Conservation (phyloP, 2,113 vertebrate species). For the Serilophus lunatus region DNA sequence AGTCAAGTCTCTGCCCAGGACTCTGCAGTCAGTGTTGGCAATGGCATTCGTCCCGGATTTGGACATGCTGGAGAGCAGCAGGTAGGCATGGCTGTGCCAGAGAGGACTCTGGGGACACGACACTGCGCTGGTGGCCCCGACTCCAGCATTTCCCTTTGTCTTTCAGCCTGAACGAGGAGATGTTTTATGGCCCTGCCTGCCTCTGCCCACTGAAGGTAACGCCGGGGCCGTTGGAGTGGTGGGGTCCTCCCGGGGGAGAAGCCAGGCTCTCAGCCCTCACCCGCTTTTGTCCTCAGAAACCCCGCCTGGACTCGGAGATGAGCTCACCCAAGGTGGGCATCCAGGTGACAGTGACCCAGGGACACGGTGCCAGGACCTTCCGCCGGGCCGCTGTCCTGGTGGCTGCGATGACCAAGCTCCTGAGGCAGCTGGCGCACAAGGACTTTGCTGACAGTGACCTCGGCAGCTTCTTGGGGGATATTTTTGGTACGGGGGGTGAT, state of each 20-base stretch:
- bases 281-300: background rate
- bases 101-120: fast-evolving
- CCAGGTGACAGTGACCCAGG: background rate
- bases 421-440: fast-evolving
- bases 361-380: background rate
- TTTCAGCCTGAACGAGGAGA: slow-evolving; percentile 28
- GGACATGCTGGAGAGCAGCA: slow-evolving; percentile 15
- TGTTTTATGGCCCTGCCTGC: background rate
- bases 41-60: slow-evolving; percentile 20
- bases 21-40: fast-evolving
- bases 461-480: background rate
- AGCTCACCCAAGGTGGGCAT: background rate
- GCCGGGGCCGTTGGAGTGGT: fast-evolving
- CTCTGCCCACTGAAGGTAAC: background rate
- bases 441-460: slow-evolving; percentile 32
- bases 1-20: background rate
- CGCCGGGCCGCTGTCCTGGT: background rate
- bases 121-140: background rate
- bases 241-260: background rate
- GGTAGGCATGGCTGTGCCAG: background rate
- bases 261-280: background rate
- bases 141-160: background rate
- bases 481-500: slow-evolving; percentile 1
- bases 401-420: slow-evolving; percentile 2
- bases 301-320: background rate